Base-by-base conservation (phyloP, 2,797 vertebrate genomes). In the Pangasius djambal region DNA sequence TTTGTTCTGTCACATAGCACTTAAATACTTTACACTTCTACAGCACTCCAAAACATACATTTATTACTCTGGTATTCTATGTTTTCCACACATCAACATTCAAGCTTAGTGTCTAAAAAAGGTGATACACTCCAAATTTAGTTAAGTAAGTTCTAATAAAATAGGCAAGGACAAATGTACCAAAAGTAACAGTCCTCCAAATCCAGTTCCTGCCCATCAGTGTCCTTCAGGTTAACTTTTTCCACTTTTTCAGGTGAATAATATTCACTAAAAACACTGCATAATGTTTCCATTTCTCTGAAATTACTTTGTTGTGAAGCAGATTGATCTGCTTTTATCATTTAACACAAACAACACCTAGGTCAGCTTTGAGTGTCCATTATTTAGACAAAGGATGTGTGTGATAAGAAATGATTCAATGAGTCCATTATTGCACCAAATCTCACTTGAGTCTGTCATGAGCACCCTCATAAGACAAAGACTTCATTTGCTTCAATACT, bases 21-120 rank as follows among this genome's bases (percentile, higher is more conserved):
- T 98, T 98, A 99, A 99, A 99, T 99, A 99, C 96, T 97, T 94
- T 90, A 78, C 96, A 87, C 97, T 97, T 98, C 97, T 97, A 98
- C 96, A 97, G 97, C 97, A 98, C 97, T 96, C 96, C 97, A 98
- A 97, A 97, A 97, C 96, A 95, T 95, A 98, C 96, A 96, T 96
- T 96, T 96, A 94, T 96, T 96, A 96, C 95, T 97, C 95, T 96
- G 93, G 94, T 95, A 95, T 96, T 96, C 93, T 96, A 96, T 94
- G 93, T 96, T 96, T 96, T 96, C 96, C 97, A 99, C 97, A 98
- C 97, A 94, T 97, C 93, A 95, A 95, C 94, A 93, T 96, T 96
- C 96, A 97, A 96, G 95, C 96, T 95, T 95, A 95, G 91, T 93
- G 91, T 95, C 95, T 93, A 90, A 93, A 95, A 48, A 94, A 93